A percentile compares a stretch with the other conserved stretches of the same genome.
Conservation (phyloP, 2,888 invertebrate genomes). For the Aphidius colemani region DNA sequence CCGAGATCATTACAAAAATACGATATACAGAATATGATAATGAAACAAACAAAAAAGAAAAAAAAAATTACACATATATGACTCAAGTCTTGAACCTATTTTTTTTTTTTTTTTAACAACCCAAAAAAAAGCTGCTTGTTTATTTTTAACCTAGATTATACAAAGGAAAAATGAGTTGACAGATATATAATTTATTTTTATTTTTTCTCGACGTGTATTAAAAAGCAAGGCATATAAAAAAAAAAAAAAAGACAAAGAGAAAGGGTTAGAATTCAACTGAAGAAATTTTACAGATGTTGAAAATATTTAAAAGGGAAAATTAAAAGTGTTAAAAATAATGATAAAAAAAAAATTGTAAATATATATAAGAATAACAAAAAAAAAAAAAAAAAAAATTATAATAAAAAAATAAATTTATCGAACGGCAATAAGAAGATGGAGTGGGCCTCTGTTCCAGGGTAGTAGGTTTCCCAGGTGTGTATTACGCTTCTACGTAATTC, state of each 20-base stretch:
- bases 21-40: background rate
- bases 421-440: slow-evolving; percentile 24
- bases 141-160: background rate
- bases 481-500: slow-evolving; percentile 34
- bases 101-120: background rate
- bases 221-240: background rate
- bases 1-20: background rate
- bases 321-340: background rate
- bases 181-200: no score
- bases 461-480: slow-evolving; percentile 29
- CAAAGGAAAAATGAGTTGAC: background rate
- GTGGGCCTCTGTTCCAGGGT: slow-evolving; percentile 11
- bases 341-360: background rate
- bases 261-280: background rate
- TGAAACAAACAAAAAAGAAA: background rate
- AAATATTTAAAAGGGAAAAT: slow-evolving; percentile 8
- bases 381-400: slow-evolving; percentile 21
- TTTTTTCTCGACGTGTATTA: no score
- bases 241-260: background rate
- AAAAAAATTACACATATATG: background rate
- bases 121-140: background rate
- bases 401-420: slow-evolving; percentile 24
- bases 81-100: background rate
- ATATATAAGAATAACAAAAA: slow-evolving; percentile 13
- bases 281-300: background rate